Percentiles rank a stretch among this genome's conserved stretches.
These are phyloP conservation scores for Pterocles burchelli DNA, from an alignment of 2,113 vertebrate species.

Conservation along the genomic window DNA sequence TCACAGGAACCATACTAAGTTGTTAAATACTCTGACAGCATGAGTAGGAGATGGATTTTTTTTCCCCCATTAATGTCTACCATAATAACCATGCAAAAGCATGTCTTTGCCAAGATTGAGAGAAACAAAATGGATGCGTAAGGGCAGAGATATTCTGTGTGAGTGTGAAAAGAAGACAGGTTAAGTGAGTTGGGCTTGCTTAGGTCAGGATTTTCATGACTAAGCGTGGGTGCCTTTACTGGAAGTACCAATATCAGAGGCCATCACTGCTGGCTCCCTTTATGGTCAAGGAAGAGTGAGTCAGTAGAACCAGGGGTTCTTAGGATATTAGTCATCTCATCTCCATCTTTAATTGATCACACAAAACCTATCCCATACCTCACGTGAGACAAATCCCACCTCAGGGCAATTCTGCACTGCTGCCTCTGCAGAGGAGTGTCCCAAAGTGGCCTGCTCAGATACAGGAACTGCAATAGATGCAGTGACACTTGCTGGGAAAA, in stretches of 20 bases:
- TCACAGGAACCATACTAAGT: not conserved
- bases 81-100: not conserved
- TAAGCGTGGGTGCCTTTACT: not conserved
- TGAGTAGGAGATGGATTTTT: not conserved
- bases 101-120: not conserved
- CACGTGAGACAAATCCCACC: not conserved
- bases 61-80: not conserved
- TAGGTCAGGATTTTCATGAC: not conserved
- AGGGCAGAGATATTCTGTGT: not conserved
- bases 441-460: not conserved
- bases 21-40: not conserved
- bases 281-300: not conserved
- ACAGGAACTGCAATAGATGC: not conserved
- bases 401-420: not conserved
- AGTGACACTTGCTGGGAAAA: not conserved
- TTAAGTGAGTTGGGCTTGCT: not conserved
- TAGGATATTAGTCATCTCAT: not conserved
- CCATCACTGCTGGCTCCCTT: not conserved
- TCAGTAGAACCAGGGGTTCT: not conserved
- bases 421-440: not conserved
- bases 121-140: not conserved
- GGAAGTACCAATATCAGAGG: not conserved
- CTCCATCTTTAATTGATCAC: not conserved
- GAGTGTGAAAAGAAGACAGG: not conserved
- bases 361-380: not conserved